Base-by-base conservation (phyloP, 1,140 invertebrate species). In the Stenopsyche tienmushanensis region DNA sequence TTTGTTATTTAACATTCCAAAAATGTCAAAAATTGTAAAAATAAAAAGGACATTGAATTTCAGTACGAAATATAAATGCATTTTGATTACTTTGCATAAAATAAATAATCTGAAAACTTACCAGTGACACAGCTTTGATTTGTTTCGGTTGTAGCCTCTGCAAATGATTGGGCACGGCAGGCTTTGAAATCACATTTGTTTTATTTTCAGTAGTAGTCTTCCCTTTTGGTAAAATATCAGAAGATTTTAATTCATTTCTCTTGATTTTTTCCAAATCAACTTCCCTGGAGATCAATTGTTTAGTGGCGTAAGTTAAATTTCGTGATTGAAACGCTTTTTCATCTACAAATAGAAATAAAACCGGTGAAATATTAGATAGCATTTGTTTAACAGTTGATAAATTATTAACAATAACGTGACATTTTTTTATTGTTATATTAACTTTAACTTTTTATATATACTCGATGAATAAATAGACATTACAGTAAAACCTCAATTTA, bases 241-340 rank as follows among this genome's bases (percentile, higher is more conserved):
- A 34, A 5, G 29, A 34, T 57, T 75, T 75, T 9, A 73, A 69
- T 2, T 77, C 63, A 13, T 47, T 53, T 3, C 64, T 75, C 58
- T 75, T 67, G 71, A 93, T 83, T 71, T 87, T 87, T 73, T 89
- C 88, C 24, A 85, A 72, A 71, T 90, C 88, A 68, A 93, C 84
- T 80, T 94, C 91, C 69, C 87, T 83, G 26, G 88, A 84, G 23
- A 94, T 83, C 34, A 93, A 76, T 73, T 94, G 93, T 71, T 90
- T 90, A 18, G 86, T 83, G 1, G 86, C 84, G 73, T 94, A 92
- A 0, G 85, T 79, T 9, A 82, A 66, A 7, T 26, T 41, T 59
- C 73, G 73, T 26, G 68, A 44, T 1, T n/a, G 20, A 3, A 62
- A 42, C n/a, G 26, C 62, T 62, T 70, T 70, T 34, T 70, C 69